A percentile compares a stretch with the other conserved stretches of the same genome.
Conservation (phyloP, 2,888 invertebrate species). For the Zootermopsis nevadensis region DNA sequence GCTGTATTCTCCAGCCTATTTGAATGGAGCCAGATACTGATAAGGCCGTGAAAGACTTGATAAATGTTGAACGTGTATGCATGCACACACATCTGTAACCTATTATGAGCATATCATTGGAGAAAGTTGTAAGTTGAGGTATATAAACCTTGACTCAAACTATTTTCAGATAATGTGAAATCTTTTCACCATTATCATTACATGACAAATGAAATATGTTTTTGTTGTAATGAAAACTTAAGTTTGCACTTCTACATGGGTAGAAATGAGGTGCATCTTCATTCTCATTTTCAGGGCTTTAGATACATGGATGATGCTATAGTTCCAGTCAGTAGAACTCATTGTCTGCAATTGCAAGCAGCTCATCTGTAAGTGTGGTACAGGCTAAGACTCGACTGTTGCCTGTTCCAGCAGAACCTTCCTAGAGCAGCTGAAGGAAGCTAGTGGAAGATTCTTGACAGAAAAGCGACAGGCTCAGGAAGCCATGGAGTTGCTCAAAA, state of each 20-base stretch:
- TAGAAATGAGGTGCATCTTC: slow-evolving; percentile 29
- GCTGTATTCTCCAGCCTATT: too few species aligned
- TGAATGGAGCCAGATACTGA: too few species aligned
- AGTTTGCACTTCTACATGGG: not conserved
- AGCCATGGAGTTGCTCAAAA: slow-evolving; percentile 84
- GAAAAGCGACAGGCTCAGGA: slow-evolving; percentile 90
- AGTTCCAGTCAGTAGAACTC: slow-evolving; percentile 26
- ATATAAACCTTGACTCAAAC: too few species aligned
- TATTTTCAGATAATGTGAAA: too few species aligned
- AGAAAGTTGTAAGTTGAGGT: too few species aligned
- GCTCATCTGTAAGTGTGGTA: not conserved
- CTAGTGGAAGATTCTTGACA: slow-evolving; percentile 80
- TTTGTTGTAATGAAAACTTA: too few species aligned
- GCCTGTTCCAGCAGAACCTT: slow-evolving; percentile 67
- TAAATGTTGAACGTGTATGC: too few species aligned
- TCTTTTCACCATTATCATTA: too few species aligned
- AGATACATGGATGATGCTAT: slow-evolving; percentile 50
- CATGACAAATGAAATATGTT: too few species aligned
- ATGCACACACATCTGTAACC: too few species aligned
- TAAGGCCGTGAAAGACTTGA: too few species aligned
- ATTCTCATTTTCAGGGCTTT: slow-evolving; percentile 47
- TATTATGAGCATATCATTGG: too few species aligned
- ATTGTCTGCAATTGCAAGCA: slow-evolving; percentile 22
- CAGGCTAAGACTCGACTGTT: slow-evolving; percentile 39
- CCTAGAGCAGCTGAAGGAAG: slow-evolving; percentile 84